These are phyloP conservation scores for Drosophila leonis DNA, from an alignment of 2,888 invertebrate genomes.

Conservation along the genomic window DNA sequence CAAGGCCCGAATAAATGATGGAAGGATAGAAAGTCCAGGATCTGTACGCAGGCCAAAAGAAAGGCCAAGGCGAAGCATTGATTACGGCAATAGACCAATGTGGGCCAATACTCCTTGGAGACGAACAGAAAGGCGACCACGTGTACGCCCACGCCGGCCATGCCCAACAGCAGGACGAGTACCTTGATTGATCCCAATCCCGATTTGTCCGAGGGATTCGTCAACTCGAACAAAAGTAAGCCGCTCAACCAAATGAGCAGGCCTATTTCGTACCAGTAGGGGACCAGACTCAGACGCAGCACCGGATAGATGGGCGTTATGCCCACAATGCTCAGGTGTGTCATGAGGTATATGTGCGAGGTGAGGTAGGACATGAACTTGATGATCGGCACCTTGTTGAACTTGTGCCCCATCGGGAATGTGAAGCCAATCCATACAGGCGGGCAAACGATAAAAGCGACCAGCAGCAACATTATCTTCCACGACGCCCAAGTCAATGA, in stretches of 20 bases:
- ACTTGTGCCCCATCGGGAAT: slow-evolving; percentile 96
- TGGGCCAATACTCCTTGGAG: slow-evolving; percentile 91
- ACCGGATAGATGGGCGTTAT: slow-evolving; percentile 95
- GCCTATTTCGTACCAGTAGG: slow-evolving; percentile 98
- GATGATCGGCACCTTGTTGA: slow-evolving; percentile 99
- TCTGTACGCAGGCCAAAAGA: slow-evolving; percentile 98
- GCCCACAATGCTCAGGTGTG: slow-evolving; percentile 95
- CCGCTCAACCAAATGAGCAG: slow-evolving; percentile 98
- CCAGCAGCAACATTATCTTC: slow-evolving; percentile 96
- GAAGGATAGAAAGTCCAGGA: slow-evolving; percentile 98
- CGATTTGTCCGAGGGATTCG: slow-evolving; percentile 98
- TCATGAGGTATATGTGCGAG: slow-evolving; percentile 98
- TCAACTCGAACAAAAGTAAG: slow-evolving; percentile 96
- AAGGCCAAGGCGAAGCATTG: slow-evolving; percentile 98
- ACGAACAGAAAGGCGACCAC: slow-evolving; percentile 91
- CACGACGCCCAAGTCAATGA: slow-evolving; percentile 98
- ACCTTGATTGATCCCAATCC: slow-evolving; percentile 98
- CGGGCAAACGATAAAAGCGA: slow-evolving; percentile 96
- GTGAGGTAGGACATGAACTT: slow-evolving; percentile 99
- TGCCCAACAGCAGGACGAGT: slow-evolving; percentile 93
- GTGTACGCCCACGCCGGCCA: slow-evolving; percentile 96
- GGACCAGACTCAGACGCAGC: slow-evolving; percentile 91
- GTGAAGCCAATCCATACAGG: slow-evolving; percentile 98
- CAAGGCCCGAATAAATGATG: slow-evolving; percentile 99
- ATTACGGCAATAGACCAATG: slow-evolving; percentile 97